These are phyloP conservation scores for Phalera bucephala DNA, from an alignment of 2,888 invertebrate species.

Conservation along the genomic window DNA sequence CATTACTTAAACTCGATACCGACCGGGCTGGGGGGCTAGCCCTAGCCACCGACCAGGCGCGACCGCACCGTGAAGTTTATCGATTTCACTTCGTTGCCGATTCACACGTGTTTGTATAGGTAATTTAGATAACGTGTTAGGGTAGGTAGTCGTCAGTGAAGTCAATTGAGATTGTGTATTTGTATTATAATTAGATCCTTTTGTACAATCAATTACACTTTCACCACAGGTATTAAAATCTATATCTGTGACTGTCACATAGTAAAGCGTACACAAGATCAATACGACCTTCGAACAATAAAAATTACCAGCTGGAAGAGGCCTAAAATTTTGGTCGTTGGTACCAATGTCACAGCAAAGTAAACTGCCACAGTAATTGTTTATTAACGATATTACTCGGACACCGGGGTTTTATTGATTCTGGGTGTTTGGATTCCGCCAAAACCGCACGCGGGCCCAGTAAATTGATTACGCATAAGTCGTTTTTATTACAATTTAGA, in stretches of 20 bases:
- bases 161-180: slow-evolving; percentile 64
- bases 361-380: slow-evolving; percentile 72
- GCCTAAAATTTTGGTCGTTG: slow-evolving; percentile 74
- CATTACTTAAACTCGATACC: too few species aligned
- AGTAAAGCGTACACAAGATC: slow-evolving; percentile 62
- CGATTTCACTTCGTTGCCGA: slow-evolving; percentile 38
- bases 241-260: too few species aligned
- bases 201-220: slow-evolving; percentile 36
- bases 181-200: slow-evolving; percentile 46
- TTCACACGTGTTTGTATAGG: slow-evolving; percentile 52
- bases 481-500: slow-evolving; percentile 81
- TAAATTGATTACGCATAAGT: slow-evolving; percentile 72
- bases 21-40: too few species aligned
- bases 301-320: slow-evolving; percentile 61
- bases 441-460: slow-evolving; percentile 59
- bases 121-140: slow-evolving; percentile 66
- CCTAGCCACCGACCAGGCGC: too few species aligned
- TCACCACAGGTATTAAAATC: too few species aligned
- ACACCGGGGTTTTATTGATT: slow-evolving; percentile 79
- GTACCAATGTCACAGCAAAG: slow-evolving; percentile 60
- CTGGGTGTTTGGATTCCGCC: slow-evolving; percentile 62
- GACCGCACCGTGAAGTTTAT: too few species aligned
- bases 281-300: slow-evolving; percentile 74
- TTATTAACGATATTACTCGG: slow-evolving; percentile 45
- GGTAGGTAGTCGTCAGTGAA: slow-evolving; percentile 62